A percentile compares a stretch with the other conserved stretches of the same genome.
Evolutionary conservation across 2,113 vertebrate species (phyloP).

Genomic region (Ammodytes marinus): DNA sequence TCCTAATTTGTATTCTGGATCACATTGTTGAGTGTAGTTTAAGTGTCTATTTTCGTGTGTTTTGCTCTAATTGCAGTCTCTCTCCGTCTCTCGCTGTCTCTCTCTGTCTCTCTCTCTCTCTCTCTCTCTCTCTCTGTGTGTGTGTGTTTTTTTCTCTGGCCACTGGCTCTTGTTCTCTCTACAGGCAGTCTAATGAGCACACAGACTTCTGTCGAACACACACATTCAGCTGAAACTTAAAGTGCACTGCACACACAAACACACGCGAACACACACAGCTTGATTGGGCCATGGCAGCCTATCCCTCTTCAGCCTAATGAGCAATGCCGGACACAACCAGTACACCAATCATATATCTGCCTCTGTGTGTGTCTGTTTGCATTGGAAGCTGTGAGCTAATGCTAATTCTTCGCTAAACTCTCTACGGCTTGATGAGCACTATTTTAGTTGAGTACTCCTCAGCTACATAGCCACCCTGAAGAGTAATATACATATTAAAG

Average conservation of each 20-base stretch:
- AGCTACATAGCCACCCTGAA: neutral
- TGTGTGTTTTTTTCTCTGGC: constrained; percentile 28
- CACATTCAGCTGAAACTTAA: constrained; percentile 8
- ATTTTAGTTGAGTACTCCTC: constrained; percentile 38
- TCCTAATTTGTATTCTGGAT: constrained; percentile 40
- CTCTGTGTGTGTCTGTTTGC: constrained; percentile 63
- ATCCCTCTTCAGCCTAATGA: constrained; percentile 69
- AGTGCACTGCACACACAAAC: constrained; percentile 19
- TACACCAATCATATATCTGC: constrained; percentile 64
- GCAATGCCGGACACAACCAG: constrained; percentile 65
- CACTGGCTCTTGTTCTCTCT: constrained; percentile 48
- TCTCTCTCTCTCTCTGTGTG: constrained; percentile 10
- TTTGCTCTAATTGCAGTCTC: constrained; percentile 27
- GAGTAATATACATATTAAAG: constrained; percentile 19
- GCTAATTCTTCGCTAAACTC: constrained; percentile 56
- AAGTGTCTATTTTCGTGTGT: constrained; percentile 34
- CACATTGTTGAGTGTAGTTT: constrained; percentile 34
- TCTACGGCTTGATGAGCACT: constrained; percentile 28
- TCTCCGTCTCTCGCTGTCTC: neutral
- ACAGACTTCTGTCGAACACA: constrained; percentile 41
- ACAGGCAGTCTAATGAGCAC: constrained; percentile 63
- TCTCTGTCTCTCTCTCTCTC: neutral
- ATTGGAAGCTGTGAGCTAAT: constrained; percentile 39
- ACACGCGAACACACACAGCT: constrained; percentile 28
- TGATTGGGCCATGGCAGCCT: constrained; percentile 56